Percentiles rank a stretch among this genome's conserved stretches.
phyloP scores from a whole-genome alignment of 2,888 invertebrate species.

The Thecocarcelia acutangulata region DNA sequence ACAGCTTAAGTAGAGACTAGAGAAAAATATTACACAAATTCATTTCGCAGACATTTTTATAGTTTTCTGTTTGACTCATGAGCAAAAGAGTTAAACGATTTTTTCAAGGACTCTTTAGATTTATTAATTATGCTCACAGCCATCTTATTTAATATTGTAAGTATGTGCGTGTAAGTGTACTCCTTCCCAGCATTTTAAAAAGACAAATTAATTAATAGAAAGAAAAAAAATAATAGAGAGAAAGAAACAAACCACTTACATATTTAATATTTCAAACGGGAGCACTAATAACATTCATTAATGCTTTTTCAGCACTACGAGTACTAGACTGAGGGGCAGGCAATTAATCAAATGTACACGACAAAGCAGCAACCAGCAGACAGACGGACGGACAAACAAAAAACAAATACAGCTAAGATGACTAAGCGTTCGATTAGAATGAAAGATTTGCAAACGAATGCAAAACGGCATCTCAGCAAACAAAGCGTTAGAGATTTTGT shows the following conservation, averaged over 20 bases:
- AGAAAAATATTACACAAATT: background rate
- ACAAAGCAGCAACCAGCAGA: background rate
- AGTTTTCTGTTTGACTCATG: too few species aligned
- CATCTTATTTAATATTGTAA: background rate
- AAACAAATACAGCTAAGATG: background rate
- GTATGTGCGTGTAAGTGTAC: background rate
- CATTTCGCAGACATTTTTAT: too few species aligned
- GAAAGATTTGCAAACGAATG: slow-evolving; percentile 20
- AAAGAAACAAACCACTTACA: background rate
- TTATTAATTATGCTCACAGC: background rate
- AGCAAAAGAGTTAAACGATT: too few species aligned
- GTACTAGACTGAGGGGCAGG: slow-evolving; percentile 7
- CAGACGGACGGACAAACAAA: background rate
- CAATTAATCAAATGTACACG: slow-evolving; percentile 12
- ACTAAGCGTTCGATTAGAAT: slow-evolving; percentile 45
- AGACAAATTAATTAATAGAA: slow-evolving; percentile 2
- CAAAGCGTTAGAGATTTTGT: slow-evolving; percentile 30
- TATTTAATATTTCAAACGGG: slow-evolving; percentile 25
- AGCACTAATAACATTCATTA: slow-evolving; percentile 34
- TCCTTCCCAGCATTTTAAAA: slow-evolving; percentile 8
- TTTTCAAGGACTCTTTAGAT: background rate
- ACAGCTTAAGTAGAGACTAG: background rate
- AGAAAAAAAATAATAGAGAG: background rate
- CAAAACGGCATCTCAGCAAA: slow-evolving; percentile 4
- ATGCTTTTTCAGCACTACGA: slow-evolving; percentile 33